Evolutionary conservation across 2,797 vertebrate species (phyloP), one percentile per base, ranked within the genome.

Genomic region (Anas georgica): DNA sequence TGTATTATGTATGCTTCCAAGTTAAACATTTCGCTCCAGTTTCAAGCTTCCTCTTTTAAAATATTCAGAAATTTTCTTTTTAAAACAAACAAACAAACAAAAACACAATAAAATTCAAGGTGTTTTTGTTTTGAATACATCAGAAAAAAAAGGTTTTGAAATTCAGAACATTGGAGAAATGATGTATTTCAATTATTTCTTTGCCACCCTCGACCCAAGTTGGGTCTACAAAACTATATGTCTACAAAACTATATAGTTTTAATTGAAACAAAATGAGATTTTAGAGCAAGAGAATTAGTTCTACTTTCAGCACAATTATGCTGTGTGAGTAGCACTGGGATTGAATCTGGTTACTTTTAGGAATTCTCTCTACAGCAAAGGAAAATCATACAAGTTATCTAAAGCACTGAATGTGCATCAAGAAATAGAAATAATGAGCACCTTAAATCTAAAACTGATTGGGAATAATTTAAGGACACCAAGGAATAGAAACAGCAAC

Each of bases 1-100:
- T 23, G 29, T 76, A 4, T 17, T 0, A 21, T 0, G 2, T 10
- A 20, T 9, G 60, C 17, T 63, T 17, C 66, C 33, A 69, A 69
- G 18, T 52, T 21, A 86, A 75, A 39, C 58, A 58, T 39, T 87
- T 70, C n/a, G 3, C 31, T 91, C 18, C 55, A 45, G 5, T 46
- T 91, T 90, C 60, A 52, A 41, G 12, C 18, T 41, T 52, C 21
- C 29, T 84, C 54, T 35, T 60, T 15, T 22, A 70, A 78, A 10
- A 43, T 6, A 70, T 13, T 59, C 5, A 66, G 12, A 54, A 73
- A 23, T 29, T 68, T 85, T 64, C 4, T 60, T 62, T 46, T 4
- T 5, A n/a, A 74, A 15, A 52, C 8, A 45, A 18, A 45, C 41
- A 41, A 41, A 41, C 12, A 41, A 41, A 39, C 2, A 13, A 39